phyloP scores from a whole-genome alignment of 2,113 vertebrate species.

The Crypturellus undulatus region DNA sequence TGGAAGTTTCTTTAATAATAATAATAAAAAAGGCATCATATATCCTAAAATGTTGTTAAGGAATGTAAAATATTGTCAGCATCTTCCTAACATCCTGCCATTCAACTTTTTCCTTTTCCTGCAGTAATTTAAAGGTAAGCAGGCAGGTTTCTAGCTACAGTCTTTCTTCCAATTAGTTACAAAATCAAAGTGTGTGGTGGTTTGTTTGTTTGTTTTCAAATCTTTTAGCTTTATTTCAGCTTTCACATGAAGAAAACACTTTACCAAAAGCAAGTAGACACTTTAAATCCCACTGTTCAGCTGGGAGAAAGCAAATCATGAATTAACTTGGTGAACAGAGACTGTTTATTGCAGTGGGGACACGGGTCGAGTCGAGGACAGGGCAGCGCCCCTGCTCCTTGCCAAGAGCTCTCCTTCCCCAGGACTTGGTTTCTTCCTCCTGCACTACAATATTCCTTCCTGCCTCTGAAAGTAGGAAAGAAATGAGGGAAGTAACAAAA shows the following conservation, averaged over 20 bases:
- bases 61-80: not conserved
- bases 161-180: not conserved
- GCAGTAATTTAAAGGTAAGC: not conserved
- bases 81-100: not conserved
- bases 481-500: not conserved
- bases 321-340: not conserved
- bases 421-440: not conserved
- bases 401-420: not conserved
- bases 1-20: not conserved
- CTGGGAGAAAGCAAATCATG: not conserved
- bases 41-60: not conserved
- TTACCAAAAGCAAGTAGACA: not conserved
- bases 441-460: not conserved
- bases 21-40: not conserved
- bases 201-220: not conserved
- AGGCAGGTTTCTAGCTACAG: not conserved
- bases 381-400: not conserved
- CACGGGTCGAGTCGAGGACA: not conserved
- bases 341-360: not conserved
- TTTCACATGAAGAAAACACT: not conserved
- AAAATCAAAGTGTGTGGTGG: not conserved
- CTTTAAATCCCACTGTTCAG: not conserved
- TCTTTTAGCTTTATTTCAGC: slow-evolving; percentile 5
- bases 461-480: not conserved
- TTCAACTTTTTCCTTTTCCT: not conserved